Conservation (phyloP, 2,113 vertebrate species). For the Seriola rivoliana region DNA sequence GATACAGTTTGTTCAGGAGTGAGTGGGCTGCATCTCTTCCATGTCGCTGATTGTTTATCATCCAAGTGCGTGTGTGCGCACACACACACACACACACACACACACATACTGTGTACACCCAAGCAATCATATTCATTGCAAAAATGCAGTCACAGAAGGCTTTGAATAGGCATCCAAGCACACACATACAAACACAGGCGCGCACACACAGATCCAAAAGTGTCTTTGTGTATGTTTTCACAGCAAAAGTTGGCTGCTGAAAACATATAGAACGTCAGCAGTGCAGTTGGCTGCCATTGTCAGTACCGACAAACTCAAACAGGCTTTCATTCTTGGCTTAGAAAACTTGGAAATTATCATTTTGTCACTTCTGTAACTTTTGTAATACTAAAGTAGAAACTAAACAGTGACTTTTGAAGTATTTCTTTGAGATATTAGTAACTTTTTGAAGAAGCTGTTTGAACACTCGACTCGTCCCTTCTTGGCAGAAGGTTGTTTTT, state of each 20-base stretch:
- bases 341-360: slow-evolving; percentile 39
- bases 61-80: slow-evolving; percentile 15
- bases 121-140: slow-evolving; percentile 11
- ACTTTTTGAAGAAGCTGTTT: background rate
- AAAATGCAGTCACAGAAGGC: slow-evolving; percentile 22
- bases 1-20: slow-evolving; percentile 7
- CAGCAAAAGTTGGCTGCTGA: slow-evolving; percentile 57
- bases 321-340: slow-evolving; percentile 48
- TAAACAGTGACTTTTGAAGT: background rate
- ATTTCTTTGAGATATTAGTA: slow-evolving; percentile 20
- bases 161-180: slow-evolving; percentile 38
- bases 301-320: slow-evolving; percentile 24
- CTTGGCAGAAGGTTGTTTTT: background rate
- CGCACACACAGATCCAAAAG: slow-evolving; percentile 30
- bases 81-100: background rate
- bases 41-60: slow-evolving; percentile 33
- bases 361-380: slow-evolving; percentile 50
- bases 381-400: slow-evolving; percentile 32
- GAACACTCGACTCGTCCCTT: background rate
- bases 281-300: slow-evolving; percentile 47
- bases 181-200: slow-evolving; percentile 10
- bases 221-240: slow-evolving; percentile 56
- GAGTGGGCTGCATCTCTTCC: slow-evolving; percentile 39
- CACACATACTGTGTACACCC: background rate
- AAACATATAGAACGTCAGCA: slow-evolving; percentile 50